Evolutionary conservation across 2,888 invertebrate species (phyloP).

Genomic region (Ichneumoninae sp.): DNA sequence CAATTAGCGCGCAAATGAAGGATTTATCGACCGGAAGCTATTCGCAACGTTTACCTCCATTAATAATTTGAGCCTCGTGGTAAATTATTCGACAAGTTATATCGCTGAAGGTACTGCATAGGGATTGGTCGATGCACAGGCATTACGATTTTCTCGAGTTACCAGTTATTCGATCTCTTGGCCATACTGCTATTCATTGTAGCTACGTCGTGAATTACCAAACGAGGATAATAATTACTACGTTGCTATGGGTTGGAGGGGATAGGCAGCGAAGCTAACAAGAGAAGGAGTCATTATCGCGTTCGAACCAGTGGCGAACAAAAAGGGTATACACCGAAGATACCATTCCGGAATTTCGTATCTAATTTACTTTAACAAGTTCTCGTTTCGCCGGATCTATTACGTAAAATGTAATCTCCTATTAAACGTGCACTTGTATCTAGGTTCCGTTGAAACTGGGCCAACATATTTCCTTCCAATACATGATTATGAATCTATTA

Average conservation of each 20-base stretch:
- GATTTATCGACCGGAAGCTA: not conserved
- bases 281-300: not conserved
- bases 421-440: not conserved
- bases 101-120: not conserved
- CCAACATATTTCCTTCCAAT: not conserved
- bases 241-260: not conserved
- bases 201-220: not conserved
- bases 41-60: not conserved
- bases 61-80: not conserved
- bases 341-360: not conserved
- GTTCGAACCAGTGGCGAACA: not conserved
- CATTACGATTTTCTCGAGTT: not conserved
- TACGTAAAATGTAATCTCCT: constrained; percentile 11
- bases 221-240: not conserved
- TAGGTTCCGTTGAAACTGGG: not conserved
- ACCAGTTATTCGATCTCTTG: not conserved
- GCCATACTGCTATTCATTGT: not conserved
- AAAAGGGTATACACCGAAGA: not conserved
- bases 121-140: not conserved
- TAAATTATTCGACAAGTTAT: not conserved
- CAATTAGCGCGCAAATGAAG: too few relatives aligned
- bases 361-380: constrained; percentile 1
- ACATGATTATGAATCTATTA: not conserved
- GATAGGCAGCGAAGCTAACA: not conserved
- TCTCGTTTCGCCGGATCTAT: not conserved